Conservation (phyloP, 2,888 invertebrate genomes). For the Dryomyza anilis region DNA sequence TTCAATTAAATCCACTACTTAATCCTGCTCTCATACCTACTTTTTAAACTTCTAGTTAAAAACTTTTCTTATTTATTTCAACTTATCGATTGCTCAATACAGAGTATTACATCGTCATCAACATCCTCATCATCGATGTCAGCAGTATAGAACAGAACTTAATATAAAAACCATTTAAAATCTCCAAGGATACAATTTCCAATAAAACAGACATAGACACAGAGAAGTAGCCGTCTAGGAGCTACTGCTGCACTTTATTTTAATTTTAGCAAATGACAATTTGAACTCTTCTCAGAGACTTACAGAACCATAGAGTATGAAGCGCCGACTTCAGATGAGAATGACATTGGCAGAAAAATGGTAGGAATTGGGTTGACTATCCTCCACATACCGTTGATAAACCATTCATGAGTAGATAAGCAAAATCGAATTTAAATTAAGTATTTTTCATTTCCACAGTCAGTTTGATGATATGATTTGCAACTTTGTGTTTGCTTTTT, state of each 20-base stretch:
- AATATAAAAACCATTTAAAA: slow-evolving; percentile 38
- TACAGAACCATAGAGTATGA: not conserved
- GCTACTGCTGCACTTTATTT: slow-evolving; percentile 12
- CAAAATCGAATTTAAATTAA: slow-evolving; percentile 36
- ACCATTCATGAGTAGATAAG: not conserved
- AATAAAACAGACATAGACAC: slow-evolving; percentile 8
- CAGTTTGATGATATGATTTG: slow-evolving; percentile 52
- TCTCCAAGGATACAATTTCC: slow-evolving; percentile 53
- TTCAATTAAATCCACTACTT: not conserved
- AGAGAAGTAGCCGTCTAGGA: slow-evolving; percentile 1
- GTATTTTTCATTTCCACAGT: slow-evolving; percentile 36
- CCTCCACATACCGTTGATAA: not conserved
- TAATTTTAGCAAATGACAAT: slow-evolving; percentile 13
- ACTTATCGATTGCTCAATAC: slow-evolving; percentile 19
- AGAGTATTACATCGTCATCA: slow-evolving; percentile 5
- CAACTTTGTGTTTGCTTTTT: slow-evolving; percentile 45
- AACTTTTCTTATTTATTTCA: slow-evolving; percentile 25
- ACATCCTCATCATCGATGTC: not conserved
- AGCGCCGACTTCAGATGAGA: not conserved
- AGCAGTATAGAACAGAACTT: slow-evolving; percentile 5
- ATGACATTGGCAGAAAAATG: not conserved
- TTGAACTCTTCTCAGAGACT: not conserved
- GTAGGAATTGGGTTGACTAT: not conserved
- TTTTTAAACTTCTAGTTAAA: not conserved
- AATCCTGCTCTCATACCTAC: not conserved